Percentiles rank a stretch among this genome's conserved stretches.
These are phyloP conservation scores for Silurus meridionalis DNA, from an alignment of 2,113 vertebrate species.

Conservation along the genomic window DNA sequence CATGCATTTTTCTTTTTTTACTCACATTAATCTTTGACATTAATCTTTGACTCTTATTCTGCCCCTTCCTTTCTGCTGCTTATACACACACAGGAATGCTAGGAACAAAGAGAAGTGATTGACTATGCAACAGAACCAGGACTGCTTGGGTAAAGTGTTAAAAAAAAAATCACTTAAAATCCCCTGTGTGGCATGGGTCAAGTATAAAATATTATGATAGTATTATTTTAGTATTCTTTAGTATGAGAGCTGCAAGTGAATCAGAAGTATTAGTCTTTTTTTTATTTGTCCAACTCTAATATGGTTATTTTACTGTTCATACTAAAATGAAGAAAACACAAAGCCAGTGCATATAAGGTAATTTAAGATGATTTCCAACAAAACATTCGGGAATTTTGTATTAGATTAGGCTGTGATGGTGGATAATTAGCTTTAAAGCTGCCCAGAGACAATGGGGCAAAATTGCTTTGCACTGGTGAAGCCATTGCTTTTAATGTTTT, in stretches of 20 bases:
- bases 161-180: background rate
- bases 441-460: background rate
- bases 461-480: background rate
- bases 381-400: background rate
- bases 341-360: background rate
- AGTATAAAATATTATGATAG: background rate
- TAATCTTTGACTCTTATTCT: background rate
- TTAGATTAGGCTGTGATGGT: background rate
- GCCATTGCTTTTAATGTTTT: background rate
- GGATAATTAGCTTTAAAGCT: background rate
- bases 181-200: background rate
- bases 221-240: background rate
- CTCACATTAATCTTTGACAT: background rate
- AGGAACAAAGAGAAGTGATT: background rate
- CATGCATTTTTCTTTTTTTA: background rate
- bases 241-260: background rate
- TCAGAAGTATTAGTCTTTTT: background rate
- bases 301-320: background rate
- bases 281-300: background rate
- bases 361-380: slow-evolving; percentile 1
- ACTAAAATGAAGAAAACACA: background rate
- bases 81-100: background rate
- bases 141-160: background rate
- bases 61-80: background rate
- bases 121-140: background rate